phyloP scores from a whole-genome alignment of 1,140 invertebrate genomes.

The Drosophila gunungcola region DNA sequence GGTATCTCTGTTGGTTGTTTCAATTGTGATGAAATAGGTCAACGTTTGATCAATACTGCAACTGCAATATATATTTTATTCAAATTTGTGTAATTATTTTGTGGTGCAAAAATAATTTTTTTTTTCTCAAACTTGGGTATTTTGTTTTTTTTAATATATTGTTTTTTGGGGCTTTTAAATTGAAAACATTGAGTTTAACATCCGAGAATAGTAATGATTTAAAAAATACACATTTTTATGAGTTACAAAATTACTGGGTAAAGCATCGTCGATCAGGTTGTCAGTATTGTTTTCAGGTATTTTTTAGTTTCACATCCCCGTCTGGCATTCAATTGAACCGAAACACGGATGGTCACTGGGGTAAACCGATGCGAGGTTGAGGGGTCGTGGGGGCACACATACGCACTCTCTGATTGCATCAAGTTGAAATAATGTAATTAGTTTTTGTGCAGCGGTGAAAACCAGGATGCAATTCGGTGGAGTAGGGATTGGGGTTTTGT shows the following conservation, averaged over 20 bases:
- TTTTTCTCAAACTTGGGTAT: too few relatives aligned
- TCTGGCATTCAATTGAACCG: slow-evolving; percentile 73
- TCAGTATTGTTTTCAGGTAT: neutral
- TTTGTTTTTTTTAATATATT: too few relatives aligned
- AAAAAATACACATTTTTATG: too few relatives aligned
- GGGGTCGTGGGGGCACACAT: slow-evolving; percentile 21
- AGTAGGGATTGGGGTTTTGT: slow-evolving; percentile 19
- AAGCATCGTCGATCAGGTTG: neutral
- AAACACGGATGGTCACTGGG: slow-evolving; percentile 64
- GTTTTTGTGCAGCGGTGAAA: slow-evolving; percentile 69
- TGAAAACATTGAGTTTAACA: too few relatives aligned
- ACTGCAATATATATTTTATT: too few relatives aligned
- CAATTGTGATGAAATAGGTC: too few relatives aligned
- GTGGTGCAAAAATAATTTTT: too few relatives aligned
- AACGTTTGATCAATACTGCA: too few relatives aligned
- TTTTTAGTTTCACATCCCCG: slow-evolving; percentile 23
- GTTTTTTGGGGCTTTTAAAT: too few relatives aligned
- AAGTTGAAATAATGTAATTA: slow-evolving; percentile 82
- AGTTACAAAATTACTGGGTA: neutral
- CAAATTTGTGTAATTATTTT: too few relatives aligned
- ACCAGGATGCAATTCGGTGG: slow-evolving; percentile 36
- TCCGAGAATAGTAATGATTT: too few relatives aligned
- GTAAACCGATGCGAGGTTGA: slow-evolving; percentile 24
- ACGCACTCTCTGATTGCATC: slow-evolving; percentile 80
- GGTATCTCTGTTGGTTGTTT: neutral